Conservation (phyloP, 53 echinoderm and acorn worm genomes). For the Mesocentrotus franciscanus region DNA sequence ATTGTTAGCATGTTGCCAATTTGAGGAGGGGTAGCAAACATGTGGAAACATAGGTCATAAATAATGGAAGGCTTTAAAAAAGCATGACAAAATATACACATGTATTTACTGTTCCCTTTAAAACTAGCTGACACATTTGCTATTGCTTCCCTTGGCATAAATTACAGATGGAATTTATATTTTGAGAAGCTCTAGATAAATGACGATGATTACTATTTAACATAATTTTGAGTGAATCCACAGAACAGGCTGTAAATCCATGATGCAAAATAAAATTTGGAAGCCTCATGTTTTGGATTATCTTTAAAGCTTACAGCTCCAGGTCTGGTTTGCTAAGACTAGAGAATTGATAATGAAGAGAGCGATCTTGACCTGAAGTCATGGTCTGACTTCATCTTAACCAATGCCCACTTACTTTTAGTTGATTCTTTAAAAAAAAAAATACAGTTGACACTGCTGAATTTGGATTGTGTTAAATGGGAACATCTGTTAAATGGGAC, state of each 20-base stretch:
- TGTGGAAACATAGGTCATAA: constrained; percentile 1
- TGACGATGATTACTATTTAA: background rate
- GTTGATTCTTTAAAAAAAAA: background rate
- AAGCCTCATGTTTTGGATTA: background rate
- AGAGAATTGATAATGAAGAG: background rate
- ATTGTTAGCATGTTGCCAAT: constrained; percentile 43
- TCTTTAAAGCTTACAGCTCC: background rate
- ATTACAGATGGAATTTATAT: background rate
- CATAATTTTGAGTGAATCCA: background rate
- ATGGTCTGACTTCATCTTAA: background rate
- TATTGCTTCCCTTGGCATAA: background rate
- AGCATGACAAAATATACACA: constrained; percentile 14
- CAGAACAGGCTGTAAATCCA: background rate
- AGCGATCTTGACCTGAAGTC: background rate
- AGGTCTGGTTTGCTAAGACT: background rate
- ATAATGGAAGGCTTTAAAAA: background rate
- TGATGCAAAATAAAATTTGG: background rate
- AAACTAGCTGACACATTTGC: background rate
- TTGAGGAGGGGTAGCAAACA: background rate
- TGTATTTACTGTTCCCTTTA: constrained; percentile 19
- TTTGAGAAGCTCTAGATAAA: background rate
- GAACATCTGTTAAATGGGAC: background rate
- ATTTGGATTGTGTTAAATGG: background rate
- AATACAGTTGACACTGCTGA: background rate
- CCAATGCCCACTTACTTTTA: background rate